Conservation (phyloP, 2,888 invertebrate species). For the Tuberolachnus salignus region DNA sequence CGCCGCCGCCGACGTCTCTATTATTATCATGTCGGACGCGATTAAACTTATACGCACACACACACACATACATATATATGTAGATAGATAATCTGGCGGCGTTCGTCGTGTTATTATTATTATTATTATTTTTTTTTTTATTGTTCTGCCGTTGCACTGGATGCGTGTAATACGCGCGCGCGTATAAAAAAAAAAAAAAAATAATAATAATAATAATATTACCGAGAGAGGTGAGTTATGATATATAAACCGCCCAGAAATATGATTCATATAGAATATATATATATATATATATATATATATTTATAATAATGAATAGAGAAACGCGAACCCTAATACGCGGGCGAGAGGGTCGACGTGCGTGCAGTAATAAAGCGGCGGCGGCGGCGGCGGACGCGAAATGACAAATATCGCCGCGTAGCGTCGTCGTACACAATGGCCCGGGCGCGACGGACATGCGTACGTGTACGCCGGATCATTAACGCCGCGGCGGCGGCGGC, state of each 20-base stretch:
- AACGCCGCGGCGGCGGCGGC: too few species aligned
- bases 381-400: conserved; percentile 23
- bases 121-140: conserved; percentile 20
- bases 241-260: conserved; percentile 57
- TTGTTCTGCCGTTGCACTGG: conserved; percentile 10
- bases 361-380: conserved; percentile 30
- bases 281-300: too few species aligned
- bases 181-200: conserved; percentile 11
- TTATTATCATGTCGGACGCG: conserved; percentile 56
- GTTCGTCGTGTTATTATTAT: conserved; percentile 27
- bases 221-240: conserved; percentile 45
- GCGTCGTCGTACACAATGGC: neutral
- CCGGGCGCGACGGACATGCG: conserved; percentile 48
- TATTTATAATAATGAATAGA: conserved; percentile 33
- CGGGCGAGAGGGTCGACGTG: conserved; percentile 4
- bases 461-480: conserved; percentile 43
- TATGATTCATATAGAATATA: conserved; percentile 42
- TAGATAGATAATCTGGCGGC: conserved; percentile 46
- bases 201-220: neutral
- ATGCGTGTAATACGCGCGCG: neutral
- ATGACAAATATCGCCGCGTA: conserved; percentile 40
- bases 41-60: conserved; percentile 32
- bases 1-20: conserved; percentile 52
- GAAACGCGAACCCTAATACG: conserved; percentile 39
- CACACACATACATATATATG: neutral